phyloP scores from a whole-genome alignment of 2,888 invertebrate genomes.

The Minunthozetes semirufus region DNA sequence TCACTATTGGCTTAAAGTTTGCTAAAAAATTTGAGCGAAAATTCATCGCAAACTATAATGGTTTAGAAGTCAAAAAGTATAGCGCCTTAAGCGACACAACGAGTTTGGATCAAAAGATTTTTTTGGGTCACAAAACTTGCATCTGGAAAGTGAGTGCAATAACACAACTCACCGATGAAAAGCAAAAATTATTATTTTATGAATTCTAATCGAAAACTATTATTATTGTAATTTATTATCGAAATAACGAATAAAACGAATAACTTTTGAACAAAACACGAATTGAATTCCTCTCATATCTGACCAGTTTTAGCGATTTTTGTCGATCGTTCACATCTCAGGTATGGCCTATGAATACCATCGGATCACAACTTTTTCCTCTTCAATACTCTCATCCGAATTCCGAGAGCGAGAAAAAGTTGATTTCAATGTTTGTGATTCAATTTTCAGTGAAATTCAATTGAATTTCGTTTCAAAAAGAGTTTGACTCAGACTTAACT shows the following conservation, averaged over 20 bases:
- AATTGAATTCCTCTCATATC: neutral
- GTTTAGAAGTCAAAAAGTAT: neutral
- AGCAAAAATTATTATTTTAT: neutral
- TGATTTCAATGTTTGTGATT: neutral
- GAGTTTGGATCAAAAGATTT: neutral
- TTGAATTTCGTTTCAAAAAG: neutral
- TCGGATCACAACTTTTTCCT: neutral
- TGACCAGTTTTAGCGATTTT: neutral
- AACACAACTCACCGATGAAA: neutral
- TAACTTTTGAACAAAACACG: conserved; percentile 2
- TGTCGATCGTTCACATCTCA: conserved; percentile 1
- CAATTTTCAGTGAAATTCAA: neutral
- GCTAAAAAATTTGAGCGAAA: neutral
- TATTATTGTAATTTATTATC: conserved; percentile 8
- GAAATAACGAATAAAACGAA: neutral
- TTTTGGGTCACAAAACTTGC: conserved; percentile 24
- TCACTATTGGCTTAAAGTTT: neutral
- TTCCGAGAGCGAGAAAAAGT: neutral
- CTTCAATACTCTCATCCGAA: neutral
- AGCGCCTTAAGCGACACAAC: conserved; percentile 18
- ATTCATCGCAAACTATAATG: conserved; percentile 4
- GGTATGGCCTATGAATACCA: neutral
- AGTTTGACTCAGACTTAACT: neutral
- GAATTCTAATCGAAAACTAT: neutral
- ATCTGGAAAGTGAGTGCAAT: conserved; percentile 12